phyloP scores from a whole-genome alignment of 2,113 vertebrate genomes.

The Sinocyclocheilus anshuiensis region DNA sequence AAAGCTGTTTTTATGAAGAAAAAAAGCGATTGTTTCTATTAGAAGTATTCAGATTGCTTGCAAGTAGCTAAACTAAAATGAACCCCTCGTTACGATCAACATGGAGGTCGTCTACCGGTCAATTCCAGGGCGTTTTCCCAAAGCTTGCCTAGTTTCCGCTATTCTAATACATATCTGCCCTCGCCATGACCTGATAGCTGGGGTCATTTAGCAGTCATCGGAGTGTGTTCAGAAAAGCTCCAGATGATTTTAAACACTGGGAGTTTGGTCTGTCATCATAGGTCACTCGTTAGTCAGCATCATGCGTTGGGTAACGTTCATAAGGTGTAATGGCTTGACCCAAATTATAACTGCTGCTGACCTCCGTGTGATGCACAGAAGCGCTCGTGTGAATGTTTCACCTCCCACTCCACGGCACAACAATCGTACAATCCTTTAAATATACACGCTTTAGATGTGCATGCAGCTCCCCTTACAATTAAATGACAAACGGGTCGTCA shows the following conservation, averaged over 20 bases:
- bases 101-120: slow-evolving; percentile 20
- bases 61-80: background rate
- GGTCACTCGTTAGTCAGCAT: slow-evolving; percentile 33
- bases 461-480: background rate
- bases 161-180: slow-evolving; percentile 43
- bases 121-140: slow-evolving; percentile 32
- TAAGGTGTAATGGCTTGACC: slow-evolving; percentile 33
- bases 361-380: slow-evolving; percentile 26
- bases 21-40: background rate
- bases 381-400: slow-evolving; percentile 9
- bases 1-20: background rate
- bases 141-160: slow-evolving; percentile 38
- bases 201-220: slow-evolving; percentile 23
- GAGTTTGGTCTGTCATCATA: background rate
- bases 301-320: slow-evolving; percentile 8
- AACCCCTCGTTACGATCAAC: background rate
- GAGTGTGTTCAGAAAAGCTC: slow-evolving; percentile 2
- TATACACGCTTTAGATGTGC: background rate
- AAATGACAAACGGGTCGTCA: background rate
- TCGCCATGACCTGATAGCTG: background rate
- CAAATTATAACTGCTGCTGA: slow-evolving; percentile 30
- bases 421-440: background rate
- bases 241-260: slow-evolving; percentile 16
- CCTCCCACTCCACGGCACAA: background rate
- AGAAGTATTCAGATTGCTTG: background rate